These are phyloP conservation scores for Aphelinus certus DNA, from an alignment of 1,140 invertebrate genomes.

Conservation along the genomic window DNA sequence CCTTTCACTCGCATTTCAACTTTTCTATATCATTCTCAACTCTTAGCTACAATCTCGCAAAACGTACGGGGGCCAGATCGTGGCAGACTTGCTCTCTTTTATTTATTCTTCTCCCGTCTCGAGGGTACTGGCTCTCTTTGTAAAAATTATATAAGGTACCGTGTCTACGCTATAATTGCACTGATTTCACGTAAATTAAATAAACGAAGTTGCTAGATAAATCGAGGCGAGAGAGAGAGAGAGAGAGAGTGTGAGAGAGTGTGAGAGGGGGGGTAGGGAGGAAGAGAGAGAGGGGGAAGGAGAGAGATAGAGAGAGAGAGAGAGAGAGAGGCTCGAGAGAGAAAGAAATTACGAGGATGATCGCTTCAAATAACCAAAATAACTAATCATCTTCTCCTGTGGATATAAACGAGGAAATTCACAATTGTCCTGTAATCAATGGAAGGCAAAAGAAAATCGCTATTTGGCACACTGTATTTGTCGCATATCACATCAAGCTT, in stretches of 20 bases:
- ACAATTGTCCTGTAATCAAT: too few relatives aligned
- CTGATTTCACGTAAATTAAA: slow-evolving; percentile 57
- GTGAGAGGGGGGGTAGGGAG: too few relatives aligned
- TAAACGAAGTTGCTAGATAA: slow-evolving; percentile 33
- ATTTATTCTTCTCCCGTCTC: slow-evolving; percentile 31
- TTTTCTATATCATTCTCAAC: slow-evolving; percentile 8
- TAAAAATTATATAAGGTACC: slow-evolving; percentile 64
- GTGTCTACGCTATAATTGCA: slow-evolving; percentile 59
- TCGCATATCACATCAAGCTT: slow-evolving; percentile 59
- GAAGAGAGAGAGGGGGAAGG: too few relatives aligned
- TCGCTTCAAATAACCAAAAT: too few relatives aligned
- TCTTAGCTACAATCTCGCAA: slow-evolving; percentile 20
- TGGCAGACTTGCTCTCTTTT: slow-evolving; percentile 24
- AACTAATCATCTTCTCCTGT: too few relatives aligned
- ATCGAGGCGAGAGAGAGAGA: slow-evolving; percentile 16
- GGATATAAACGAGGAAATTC: too few relatives aligned
- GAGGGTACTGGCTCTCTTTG: slow-evolving; percentile 63
- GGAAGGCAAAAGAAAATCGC: slow-evolving; percentile 50
- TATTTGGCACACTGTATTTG: slow-evolving; percentile 62
- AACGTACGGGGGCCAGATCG: slow-evolving; percentile 20
- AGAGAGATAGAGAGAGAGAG: too few relatives aligned
- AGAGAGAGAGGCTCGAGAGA: slow-evolving; percentile 3
- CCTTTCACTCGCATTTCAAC: slow-evolving; percentile 28
- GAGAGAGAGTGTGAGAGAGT: neutral
- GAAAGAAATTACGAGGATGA: slow-evolving; percentile 8